Conservation (phyloP, 2,797 vertebrate genomes). For the Gobio occitaniae region DNA sequence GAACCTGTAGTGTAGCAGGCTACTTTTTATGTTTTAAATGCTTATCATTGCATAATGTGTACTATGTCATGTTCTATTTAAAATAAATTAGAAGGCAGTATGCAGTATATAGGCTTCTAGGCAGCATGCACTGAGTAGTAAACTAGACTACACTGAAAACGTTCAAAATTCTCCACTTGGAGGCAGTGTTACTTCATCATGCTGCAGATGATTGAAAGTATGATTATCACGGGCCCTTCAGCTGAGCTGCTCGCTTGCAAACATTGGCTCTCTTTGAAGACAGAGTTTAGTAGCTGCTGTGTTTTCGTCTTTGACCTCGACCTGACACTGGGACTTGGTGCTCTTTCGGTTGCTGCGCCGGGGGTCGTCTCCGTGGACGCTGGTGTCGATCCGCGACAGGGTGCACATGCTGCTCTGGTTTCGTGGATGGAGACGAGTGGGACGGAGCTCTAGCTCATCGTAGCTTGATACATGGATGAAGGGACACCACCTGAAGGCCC, state of each 20-base stretch:
- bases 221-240: constrained; percentile 58
- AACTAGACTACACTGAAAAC: neutral
- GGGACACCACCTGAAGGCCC: constrained; percentile 91
- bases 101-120: neutral
- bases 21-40: neutral
- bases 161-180: constrained; percentile 15
- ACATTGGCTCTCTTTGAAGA: constrained; percentile 73
- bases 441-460: constrained; percentile 88
- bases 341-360: constrained; percentile 75
- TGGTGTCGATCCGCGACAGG: constrained; percentile 87
- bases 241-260: constrained; percentile 72
- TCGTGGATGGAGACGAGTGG: constrained; percentile 82
- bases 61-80: neutral
- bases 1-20: neutral
- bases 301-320: constrained; percentile 66
- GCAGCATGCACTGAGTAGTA: neutral
- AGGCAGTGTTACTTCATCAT: neutral
- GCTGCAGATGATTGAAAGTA: neutral
- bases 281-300: constrained; percentile 68
- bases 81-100: neutral
- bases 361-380: constrained; percentile 73
- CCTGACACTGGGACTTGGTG: constrained; percentile 61
- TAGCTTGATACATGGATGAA: constrained; percentile 87
- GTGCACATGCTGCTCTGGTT: constrained; percentile 90
- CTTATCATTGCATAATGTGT: neutral